Evolutionary conservation across 2,113 vertebrate genomes (phyloP).

Genomic region (Lethenteron camtschaticum): DNA sequence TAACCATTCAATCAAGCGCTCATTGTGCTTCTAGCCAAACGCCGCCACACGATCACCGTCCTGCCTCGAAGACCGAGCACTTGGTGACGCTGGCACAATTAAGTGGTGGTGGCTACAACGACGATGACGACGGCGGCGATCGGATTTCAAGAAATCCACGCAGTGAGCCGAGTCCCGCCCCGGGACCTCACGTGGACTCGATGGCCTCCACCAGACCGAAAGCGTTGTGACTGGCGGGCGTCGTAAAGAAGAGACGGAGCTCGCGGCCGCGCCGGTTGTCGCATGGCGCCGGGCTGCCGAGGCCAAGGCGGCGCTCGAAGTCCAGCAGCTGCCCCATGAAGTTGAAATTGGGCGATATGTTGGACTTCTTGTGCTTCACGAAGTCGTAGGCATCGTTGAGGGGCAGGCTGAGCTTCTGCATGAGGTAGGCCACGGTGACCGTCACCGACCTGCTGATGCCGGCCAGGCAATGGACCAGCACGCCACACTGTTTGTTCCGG

Average conservation of each 20-base stretch:
- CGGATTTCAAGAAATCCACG: no score
- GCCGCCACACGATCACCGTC: no score
- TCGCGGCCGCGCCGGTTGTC: conserved; percentile 27
- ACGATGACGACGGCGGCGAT: no score
- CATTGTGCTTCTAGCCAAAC: no score
- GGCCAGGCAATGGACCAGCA: conserved; percentile 56
- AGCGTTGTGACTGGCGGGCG: conserved; percentile 38
- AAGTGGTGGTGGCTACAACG: no score
- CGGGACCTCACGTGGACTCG: conserved; percentile 28
- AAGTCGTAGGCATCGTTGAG: conserved; percentile 59
- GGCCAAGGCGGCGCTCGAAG: conserved; percentile 43
- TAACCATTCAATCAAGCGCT: no score
- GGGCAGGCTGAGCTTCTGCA: conserved; percentile 53
- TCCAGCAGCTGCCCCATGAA: conserved; percentile 68
- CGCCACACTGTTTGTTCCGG: conserved; percentile 39
- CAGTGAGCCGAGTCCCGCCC: background rate
- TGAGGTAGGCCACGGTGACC: conserved; percentile 60
- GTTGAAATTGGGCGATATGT: conserved; percentile 68
- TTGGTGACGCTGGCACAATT: no score
- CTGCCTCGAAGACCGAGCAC: no score
- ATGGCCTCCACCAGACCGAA: conserved; percentile 33
- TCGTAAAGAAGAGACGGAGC: conserved; percentile 40
- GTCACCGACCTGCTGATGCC: conserved; percentile 62
- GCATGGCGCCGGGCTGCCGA: conserved; percentile 23
- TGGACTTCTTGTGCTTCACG: conserved; percentile 56